Conservation (phyloP, 2,113 vertebrate genomes). For the Zeus faber region DNA sequence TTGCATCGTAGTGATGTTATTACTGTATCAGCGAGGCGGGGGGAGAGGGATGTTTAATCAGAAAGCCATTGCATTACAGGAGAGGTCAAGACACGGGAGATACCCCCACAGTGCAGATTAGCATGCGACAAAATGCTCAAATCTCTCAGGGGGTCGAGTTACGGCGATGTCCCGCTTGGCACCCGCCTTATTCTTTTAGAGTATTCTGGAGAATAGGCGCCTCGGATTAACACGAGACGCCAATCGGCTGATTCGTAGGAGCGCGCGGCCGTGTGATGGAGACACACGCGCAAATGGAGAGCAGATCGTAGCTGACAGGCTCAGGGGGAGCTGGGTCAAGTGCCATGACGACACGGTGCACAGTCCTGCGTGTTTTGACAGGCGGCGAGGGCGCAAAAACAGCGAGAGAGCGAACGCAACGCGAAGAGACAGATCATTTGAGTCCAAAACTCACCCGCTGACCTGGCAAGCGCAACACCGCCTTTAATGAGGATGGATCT, state of each 20-base stretch:
- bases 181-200: conserved; percentile 10
- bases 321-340: not conserved
- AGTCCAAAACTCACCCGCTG: conserved; percentile 1
- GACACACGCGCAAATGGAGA: not conserved
- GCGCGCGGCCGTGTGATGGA: not conserved
- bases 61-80: too few species aligned
- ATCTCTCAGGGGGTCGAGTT: conserved; percentile 2
- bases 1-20: too few species aligned
- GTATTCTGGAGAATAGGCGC: conserved; percentile 22
- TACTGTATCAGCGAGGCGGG: too few species aligned
- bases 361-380: not conserved
- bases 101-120: too few species aligned
- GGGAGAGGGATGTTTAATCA: too few species aligned
- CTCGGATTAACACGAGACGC: conserved; percentile 10
- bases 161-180: conserved; percentile 10
- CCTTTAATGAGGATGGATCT: not conserved
- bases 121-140: conserved; percentile 22
- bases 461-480: not conserved
- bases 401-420: not conserved
- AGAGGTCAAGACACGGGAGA: too few species aligned
- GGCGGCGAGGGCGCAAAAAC: not conserved
- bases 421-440: not conserved
- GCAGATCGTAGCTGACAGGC: conserved; percentile 5
- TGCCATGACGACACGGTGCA: not conserved
- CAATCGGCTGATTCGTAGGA: not conserved